These are phyloP conservation scores for Isichthys henryi DNA, from an alignment of 2,113 vertebrate species.

Conservation along the genomic window DNA sequence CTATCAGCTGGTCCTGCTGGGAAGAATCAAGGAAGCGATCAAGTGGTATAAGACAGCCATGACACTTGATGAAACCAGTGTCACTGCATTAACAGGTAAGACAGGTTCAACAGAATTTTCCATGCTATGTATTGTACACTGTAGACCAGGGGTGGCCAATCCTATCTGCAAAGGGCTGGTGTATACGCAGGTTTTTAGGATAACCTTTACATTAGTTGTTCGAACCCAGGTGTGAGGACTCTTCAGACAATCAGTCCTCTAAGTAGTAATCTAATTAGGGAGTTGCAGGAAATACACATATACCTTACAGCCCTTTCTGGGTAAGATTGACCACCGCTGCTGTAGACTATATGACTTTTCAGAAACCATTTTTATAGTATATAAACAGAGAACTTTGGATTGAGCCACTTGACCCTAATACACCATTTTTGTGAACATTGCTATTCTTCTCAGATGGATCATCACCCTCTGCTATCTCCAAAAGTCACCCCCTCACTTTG, in stretches of 20 bases:
- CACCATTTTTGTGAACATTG: not conserved
- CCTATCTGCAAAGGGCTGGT: not conserved
- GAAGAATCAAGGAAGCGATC: constrained; percentile 74
- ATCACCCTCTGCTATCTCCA: not conserved
- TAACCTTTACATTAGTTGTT: not conserved
- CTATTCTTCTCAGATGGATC: not conserved
- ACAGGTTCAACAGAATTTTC: not conserved
- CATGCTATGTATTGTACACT: not conserved
- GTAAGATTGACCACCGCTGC: not conserved
- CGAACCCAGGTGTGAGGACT: not conserved
- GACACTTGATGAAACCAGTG: constrained; percentile 76
- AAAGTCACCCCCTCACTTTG: not conserved
- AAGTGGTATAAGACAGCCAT: constrained; percentile 87
- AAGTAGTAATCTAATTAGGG: not conserved
- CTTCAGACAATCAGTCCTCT: not conserved
- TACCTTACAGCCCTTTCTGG: not conserved
- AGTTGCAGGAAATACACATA: not conserved
- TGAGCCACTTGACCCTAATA: not conserved
- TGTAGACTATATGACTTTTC: not conserved
- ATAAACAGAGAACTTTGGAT: not conserved
- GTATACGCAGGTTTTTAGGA: not conserved
- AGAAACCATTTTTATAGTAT: not conserved
- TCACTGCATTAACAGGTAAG: constrained; percentile 78
- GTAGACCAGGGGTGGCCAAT: not conserved
- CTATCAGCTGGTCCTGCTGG: constrained; percentile 84